Percentiles rank a stretch among this genome's conserved stretches.
Conservation (phyloP, 2,888 invertebrate genomes). For the Agrotis puta region DNA sequence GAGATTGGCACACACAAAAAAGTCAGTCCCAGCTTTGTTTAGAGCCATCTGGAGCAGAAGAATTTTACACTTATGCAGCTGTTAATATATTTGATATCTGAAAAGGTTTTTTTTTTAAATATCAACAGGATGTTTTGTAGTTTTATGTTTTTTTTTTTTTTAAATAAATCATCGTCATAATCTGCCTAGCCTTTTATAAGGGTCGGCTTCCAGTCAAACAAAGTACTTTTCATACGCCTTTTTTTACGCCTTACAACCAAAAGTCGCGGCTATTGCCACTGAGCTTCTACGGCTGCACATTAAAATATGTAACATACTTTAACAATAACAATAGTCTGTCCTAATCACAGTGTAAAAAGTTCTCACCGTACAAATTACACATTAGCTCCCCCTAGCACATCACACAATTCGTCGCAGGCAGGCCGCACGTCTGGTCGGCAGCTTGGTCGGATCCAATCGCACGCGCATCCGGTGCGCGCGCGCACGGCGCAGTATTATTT, state of each 20-base stretch:
- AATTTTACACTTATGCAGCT: neutral
- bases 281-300: neutral
- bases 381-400: neutral
- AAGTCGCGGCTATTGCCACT: neutral
- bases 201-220: no score
- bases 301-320: constrained; percentile 17
- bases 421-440: constrained; percentile 66
- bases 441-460: constrained; percentile 76
- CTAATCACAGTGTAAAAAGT: constrained; percentile 19
- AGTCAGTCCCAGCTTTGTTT: neutral
- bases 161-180: no score
- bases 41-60: neutral
- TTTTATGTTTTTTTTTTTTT: no score
- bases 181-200: no score
- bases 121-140: no score
- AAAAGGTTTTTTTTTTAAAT: no score
- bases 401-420: constrained; percentile 69
- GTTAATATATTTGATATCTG: no score
- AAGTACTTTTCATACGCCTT: no score
- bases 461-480: constrained; percentile 65
- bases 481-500: constrained; percentile 67
- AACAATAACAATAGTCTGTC: constrained; percentile 24
- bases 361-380: constrained; percentile 17
- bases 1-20: neutral
- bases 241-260: no score